Conservation (phyloP, 92 coral and sea anemone species). For the Epizoanthus ramosus region DNA sequence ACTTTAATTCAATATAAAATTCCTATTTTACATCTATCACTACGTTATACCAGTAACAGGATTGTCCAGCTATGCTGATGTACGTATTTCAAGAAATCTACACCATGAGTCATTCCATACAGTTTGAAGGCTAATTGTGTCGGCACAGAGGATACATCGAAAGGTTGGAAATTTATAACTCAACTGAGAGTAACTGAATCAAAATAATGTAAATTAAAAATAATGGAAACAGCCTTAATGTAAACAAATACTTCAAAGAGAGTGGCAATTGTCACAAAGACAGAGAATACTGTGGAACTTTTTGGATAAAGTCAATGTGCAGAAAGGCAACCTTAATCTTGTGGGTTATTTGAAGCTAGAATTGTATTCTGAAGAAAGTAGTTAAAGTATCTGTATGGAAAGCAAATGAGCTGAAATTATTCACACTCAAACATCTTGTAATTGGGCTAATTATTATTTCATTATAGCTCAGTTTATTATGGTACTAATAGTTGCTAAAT, state of each 20-base stretch:
- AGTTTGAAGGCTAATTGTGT: no score
- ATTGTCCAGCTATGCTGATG: no score
- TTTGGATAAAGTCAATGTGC: constrained; percentile 1
- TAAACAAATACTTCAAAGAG: not conserved
- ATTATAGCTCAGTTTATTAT: no score
- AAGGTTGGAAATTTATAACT: no score
- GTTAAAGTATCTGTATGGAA: no score
- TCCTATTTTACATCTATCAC: not conserved
- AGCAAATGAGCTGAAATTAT: constrained; percentile 16
- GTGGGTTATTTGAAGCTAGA: not conserved
- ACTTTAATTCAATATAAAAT: not conserved
- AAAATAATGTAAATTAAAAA: constrained; percentile 15
- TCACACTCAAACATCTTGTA: not conserved
- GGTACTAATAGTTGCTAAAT: no score
- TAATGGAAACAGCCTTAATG: constrained; percentile 3
- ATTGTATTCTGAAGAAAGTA: constrained; percentile 9
- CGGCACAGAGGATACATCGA: no score
- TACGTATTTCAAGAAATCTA: no score
- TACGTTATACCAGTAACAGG: not conserved
- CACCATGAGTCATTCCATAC: no score
- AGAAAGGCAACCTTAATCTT: constrained; percentile 30
- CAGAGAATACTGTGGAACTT: constrained; percentile 17
- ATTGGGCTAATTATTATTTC: no score
- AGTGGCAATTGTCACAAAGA: not conserved
- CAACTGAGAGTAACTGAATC: no score